Conservation (phyloP, 2,888 invertebrate species). For the Drosophila koepferae region DNA sequence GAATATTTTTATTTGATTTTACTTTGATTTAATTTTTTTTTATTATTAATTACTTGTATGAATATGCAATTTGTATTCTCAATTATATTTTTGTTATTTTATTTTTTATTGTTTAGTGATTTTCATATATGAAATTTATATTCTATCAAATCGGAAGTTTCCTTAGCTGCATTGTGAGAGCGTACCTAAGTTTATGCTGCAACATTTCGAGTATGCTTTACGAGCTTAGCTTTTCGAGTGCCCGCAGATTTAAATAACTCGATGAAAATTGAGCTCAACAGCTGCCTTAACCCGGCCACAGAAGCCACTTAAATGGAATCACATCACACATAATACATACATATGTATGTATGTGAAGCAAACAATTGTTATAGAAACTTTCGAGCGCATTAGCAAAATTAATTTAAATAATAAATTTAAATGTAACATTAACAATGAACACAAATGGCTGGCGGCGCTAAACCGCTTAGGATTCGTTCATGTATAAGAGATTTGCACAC, state of each 20-base stretch:
- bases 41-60: no score
- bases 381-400: conserved; percentile 55
- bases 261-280: conserved; percentile 5
- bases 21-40: no score
- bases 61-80: no score
- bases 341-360: conserved; percentile 21
- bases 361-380: conserved; percentile 51
- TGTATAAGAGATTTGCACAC: conserved; percentile 75
- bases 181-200: not conserved
- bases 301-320: conserved; percentile 38
- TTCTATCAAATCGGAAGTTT: not conserved
- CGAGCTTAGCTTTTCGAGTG: conserved; percentile 32
- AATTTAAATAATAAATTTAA: conserved; percentile 75
- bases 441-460: conserved; percentile 43
- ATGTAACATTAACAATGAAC: conserved; percentile 40
- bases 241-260: conserved; percentile 41
- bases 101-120: no score
- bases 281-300: conserved; percentile 38
- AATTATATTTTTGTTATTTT: no score
- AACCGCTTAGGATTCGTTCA: conserved; percentile 75
- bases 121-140: no score
- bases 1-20: no score
- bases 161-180: not conserved
- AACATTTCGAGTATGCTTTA: conserved; percentile 13
- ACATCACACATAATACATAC: conserved; percentile 19